Percentiles rank a stretch among this genome's conserved stretches.
These are phyloP conservation scores for Catocala fraxini DNA, from an alignment of 2,888 invertebrate genomes.

Conservation along the genomic window DNA sequence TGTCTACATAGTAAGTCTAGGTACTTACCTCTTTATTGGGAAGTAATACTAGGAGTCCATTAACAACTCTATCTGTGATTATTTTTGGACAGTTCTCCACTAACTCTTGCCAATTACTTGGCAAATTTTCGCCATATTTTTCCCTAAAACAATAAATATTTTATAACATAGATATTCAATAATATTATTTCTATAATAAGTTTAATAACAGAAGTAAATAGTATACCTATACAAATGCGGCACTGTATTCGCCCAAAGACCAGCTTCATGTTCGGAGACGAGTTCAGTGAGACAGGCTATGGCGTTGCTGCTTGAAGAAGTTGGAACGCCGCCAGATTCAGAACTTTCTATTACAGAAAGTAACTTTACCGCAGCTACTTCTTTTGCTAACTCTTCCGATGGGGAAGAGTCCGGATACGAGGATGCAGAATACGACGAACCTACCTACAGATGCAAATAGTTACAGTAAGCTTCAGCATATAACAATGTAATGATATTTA, in stretches of 20 bases:
- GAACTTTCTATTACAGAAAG: slow-evolving; percentile 73
- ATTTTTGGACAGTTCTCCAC: slow-evolving; percentile 87
- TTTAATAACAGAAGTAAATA: background rate
- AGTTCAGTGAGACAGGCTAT: slow-evolving; percentile 69
- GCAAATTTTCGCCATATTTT: slow-evolving; percentile 89
- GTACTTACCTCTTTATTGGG: slow-evolving; percentile 75
- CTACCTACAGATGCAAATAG: slow-evolving; percentile 63
- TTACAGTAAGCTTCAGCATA: too few relatives aligned
- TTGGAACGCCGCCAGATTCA: slow-evolving; percentile 68
- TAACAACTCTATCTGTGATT: slow-evolving; percentile 83
- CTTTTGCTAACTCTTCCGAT: slow-evolving; percentile 75
- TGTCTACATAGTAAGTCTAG: background rate
- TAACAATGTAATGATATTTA: too few relatives aligned
- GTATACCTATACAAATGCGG: slow-evolving; percentile 85
- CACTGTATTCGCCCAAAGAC: slow-evolving; percentile 88
- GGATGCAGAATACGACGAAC: slow-evolving; percentile 64
- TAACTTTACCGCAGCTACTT: slow-evolving; percentile 76
- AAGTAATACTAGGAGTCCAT: slow-evolving; percentile 82
- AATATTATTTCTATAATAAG: background rate
- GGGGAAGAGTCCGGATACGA: slow-evolving; percentile 82
- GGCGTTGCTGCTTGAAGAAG: slow-evolving; percentile 62
- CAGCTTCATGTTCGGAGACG: slow-evolving; percentile 83
- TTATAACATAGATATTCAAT: background rate
- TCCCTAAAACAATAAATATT: slow-evolving; percentile 73
- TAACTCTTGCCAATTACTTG: slow-evolving; percentile 90